Conservation (phyloP, 2,888 invertebrate genomes). For the Trileptium ribeirensis region DNA sequence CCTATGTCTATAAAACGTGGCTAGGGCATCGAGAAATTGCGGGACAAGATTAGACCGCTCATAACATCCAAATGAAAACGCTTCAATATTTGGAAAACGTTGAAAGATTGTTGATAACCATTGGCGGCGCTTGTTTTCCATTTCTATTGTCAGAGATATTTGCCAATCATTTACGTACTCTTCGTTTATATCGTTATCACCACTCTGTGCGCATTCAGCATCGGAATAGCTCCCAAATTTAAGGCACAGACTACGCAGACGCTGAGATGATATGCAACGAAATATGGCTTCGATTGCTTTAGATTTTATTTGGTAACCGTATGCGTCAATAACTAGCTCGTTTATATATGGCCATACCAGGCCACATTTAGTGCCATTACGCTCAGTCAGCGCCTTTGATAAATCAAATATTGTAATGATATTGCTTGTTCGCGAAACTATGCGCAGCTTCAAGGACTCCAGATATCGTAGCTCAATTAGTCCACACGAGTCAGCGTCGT, state of each 20-base stretch:
- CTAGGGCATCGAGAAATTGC: neutral
- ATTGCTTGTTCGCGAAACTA: neutral
- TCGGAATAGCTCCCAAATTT: neutral
- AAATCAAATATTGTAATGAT: neutral
- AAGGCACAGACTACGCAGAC: neutral
- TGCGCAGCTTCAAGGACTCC: neutral
- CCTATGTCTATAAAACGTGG: neutral
- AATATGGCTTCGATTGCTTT: no score
- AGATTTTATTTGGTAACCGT: neutral
- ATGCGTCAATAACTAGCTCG: neutral
- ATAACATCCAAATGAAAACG: neutral
- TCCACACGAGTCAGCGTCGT: neutral
- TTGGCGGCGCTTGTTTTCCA: neutral
- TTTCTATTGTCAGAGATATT: no score
- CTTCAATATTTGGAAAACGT: neutral
- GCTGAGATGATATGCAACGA: no score
- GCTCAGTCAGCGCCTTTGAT: neutral
- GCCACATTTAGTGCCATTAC: no score
- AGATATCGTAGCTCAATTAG: neutral
- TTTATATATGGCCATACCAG: neutral
- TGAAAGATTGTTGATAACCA: neutral
- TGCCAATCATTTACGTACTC: no score
- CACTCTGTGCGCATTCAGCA: neutral
- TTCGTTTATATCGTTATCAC: neutral
- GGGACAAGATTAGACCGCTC: neutral